phyloP scores from a whole-genome alignment of 2,113 vertebrate species.

The Kryptolebias marmoratus region DNA sequence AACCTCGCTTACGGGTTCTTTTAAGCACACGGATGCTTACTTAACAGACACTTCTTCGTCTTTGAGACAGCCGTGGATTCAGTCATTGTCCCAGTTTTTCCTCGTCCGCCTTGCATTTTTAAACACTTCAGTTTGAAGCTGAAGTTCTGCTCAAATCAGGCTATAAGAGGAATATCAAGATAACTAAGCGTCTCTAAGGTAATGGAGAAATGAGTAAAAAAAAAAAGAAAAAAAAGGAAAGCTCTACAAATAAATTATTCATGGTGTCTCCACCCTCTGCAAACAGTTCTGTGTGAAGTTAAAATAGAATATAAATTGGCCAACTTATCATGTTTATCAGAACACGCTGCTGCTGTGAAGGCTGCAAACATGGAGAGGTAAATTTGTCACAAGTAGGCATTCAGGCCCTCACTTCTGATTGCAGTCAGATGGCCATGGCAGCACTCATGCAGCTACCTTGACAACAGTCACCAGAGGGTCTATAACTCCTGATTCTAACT shows the following conservation, averaged over 20 bases:
- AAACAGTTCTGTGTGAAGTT: constrained; percentile 55
- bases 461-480: constrained; percentile 57
- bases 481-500: constrained; percentile 51
- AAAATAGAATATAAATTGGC: constrained; percentile 43
- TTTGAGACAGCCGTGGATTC: constrained; percentile 55
- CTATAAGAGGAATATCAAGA: constrained; percentile 42
- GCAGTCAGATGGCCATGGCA: constrained; percentile 71
- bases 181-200: constrained; percentile 59
- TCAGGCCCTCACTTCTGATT: constrained; percentile 34
- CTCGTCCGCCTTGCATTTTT: constrained; percentile 43
- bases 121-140: constrained; percentile 42
- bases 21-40: constrained; percentile 55
- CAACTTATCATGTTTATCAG: constrained; percentile 49
- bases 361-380: constrained; percentile 24
- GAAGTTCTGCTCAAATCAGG: constrained; percentile 50
- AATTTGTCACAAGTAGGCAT: constrained; percentile 31
- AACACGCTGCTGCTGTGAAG: constrained; percentile 32
- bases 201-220: constrained; percentile 27
- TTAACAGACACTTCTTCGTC: constrained; percentile 40
- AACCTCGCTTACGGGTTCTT: constrained; percentile 41
- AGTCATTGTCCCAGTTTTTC: constrained; percentile 71
- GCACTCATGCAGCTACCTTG: constrained; percentile 62
- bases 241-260: constrained; percentile 60
- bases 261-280: constrained; percentile 49
- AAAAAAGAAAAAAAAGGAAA: background rate